A percentile compares a stretch with the other conserved stretches of the same genome.
Conservation (phyloP, 2,797 vertebrate genomes). For the Tamandua tetradactyla region DNA sequence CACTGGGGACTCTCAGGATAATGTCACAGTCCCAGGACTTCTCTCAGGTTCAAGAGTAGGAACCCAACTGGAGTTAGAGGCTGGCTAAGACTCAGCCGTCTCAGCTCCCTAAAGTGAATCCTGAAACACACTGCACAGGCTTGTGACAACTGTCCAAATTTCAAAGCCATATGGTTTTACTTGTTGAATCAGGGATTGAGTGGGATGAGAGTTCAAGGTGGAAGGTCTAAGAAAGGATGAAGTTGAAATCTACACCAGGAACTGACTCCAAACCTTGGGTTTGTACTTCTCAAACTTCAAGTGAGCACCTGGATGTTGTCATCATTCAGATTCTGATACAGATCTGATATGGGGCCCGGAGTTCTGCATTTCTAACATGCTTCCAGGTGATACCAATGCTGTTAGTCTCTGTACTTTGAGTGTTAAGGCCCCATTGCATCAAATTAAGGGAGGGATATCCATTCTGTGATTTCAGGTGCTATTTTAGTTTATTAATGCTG, state of each 20-base stretch:
- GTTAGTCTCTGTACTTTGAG: not conserved
- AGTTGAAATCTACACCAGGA: not conserved
- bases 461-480: not conserved
- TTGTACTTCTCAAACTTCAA: not conserved
- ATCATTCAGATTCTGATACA: not conserved
- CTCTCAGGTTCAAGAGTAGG: not conserved
- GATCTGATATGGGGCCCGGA: not conserved
- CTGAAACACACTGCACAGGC: not conserved
- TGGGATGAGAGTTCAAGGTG: not conserved
- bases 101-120: not conserved
- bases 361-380: not conserved
- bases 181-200: not conserved
- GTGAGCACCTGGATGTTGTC: not conserved
- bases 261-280: not conserved
- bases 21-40: not conserved
- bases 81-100: not conserved
- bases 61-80: not conserved
- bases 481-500: too few species aligned
- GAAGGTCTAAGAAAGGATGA: not conserved
- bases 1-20: not conserved
- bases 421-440: rapidly evolving
- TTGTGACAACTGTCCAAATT: too few species aligned
- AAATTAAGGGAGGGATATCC: not conserved
- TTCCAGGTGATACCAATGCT: not conserved
- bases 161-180: not conserved